Percentiles rank a stretch among this genome's conserved stretches.
Conservation (phyloP, 2,113 vertebrate genomes). For the Symphodus melops region DNA sequence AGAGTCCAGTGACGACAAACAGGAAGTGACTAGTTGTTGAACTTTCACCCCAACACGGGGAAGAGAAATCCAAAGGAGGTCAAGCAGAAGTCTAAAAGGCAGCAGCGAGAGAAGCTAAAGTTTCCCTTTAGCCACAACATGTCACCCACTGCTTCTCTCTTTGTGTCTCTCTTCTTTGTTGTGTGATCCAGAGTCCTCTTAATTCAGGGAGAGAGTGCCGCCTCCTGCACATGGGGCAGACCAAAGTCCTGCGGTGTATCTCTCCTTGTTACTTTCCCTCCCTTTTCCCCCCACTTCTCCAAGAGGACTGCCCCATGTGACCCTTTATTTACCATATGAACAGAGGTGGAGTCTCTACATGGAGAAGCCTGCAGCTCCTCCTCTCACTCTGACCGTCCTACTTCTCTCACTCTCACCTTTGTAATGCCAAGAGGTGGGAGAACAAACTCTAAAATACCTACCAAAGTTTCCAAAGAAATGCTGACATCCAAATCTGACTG, state of each 20-base stretch:
- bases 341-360: conserved; percentile 40
- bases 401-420: conserved; percentile 59
- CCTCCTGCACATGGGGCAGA: conserved; percentile 49
- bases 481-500: not conserved
- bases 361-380: conserved; percentile 57
- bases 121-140: conserved; percentile 42
- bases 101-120: not conserved
- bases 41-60: not conserved
- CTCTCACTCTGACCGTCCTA: conserved; percentile 36
- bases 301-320: conserved; percentile 71
- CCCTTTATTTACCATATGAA: conserved; percentile 71
- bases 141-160: conserved; percentile 8
- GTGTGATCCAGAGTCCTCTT: conserved; percentile 46
- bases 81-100: not conserved
- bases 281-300: conserved; percentile 39
- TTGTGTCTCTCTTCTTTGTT: conserved; percentile 32
- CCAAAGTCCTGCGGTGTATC: conserved; percentile 60
- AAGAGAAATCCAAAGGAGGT: not conserved
- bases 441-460: not conserved
- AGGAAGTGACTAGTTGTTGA: not conserved
- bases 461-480: not conserved
- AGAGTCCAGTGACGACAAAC: not conserved
- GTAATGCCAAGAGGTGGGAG: conserved; percentile 9
- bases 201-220: conserved; percentile 42
- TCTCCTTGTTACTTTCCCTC: conserved; percentile 60